These are phyloP conservation scores for Druon quercuslanigerum DNA, from an alignment of 1,140 invertebrate species.

Conservation along the genomic window DNA sequence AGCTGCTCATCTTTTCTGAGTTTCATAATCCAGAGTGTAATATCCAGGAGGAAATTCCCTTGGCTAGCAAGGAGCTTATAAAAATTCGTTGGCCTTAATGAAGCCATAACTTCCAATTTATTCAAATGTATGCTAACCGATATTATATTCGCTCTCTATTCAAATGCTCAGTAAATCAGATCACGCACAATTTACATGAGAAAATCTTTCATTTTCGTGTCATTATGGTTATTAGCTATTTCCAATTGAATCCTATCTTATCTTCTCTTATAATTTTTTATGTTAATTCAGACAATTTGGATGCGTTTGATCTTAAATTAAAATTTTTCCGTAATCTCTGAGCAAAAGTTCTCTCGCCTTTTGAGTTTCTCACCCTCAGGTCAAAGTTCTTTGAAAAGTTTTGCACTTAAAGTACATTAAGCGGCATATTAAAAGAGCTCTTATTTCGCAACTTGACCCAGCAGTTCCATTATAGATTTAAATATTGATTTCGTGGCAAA, in stretches of 20 bases:
- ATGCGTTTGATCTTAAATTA: slow-evolving; percentile 21
- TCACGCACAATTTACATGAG: slow-evolving; percentile 41
- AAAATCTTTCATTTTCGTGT: slow-evolving; percentile 42
- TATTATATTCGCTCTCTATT: slow-evolving; percentile 58
- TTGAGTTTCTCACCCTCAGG: neutral
- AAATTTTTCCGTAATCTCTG: neutral
- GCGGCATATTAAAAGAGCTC: slow-evolving; percentile 43
- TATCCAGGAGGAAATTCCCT: slow-evolving; percentile 11
- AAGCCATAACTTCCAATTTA: slow-evolving; percentile 61
- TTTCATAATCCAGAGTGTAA: slow-evolving; percentile 17
- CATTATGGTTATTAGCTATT: slow-evolving; percentile 26
- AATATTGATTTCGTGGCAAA: slow-evolving; percentile 64
- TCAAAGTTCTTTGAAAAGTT: slow-evolving; percentile 34
- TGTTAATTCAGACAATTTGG: slow-evolving; percentile 10
- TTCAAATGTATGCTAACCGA: slow-evolving; percentile 61
- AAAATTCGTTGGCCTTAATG: slow-evolving; percentile 62
- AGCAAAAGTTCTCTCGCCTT: neutral
- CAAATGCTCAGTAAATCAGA: slow-evolving; percentile 62
- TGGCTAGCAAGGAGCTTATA: slow-evolving; percentile 44
- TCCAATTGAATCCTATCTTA: slow-evolving; percentile 7
- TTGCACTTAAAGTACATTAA: slow-evolving; percentile 42
- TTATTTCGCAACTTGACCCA: slow-evolving; percentile 46
- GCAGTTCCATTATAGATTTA: slow-evolving; percentile 59
- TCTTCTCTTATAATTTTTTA: slow-evolving; percentile 7
- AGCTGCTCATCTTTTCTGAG: slow-evolving; percentile 13